Conservation (phyloP, 2,888 invertebrate species). For the Perithous albicinctus region DNA sequence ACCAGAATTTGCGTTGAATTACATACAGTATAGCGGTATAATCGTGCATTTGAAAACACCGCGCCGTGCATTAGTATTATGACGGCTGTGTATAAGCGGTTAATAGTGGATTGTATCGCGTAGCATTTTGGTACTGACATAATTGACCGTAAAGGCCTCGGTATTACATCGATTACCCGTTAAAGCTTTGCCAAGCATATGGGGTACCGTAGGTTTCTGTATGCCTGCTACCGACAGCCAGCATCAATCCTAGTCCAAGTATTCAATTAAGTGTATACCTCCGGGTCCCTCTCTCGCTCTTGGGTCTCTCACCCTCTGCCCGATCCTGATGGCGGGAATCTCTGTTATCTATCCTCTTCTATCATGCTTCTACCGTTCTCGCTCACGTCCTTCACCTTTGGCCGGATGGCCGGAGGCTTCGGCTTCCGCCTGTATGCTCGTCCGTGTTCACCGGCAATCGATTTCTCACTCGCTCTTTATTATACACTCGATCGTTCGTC, state of each 20-base stretch:
- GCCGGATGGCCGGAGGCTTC: constrained; percentile 52
- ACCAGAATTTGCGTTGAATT: not conserved
- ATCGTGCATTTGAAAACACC: not conserved
- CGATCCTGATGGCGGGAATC: constrained; percentile 4
- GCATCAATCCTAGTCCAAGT: constrained; percentile 80
- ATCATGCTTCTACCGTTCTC: constrained; percentile 1
- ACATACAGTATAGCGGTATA: not conserved
- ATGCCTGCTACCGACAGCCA: constrained; percentile 76
- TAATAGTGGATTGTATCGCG: constrained; percentile 14
- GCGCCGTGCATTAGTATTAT: not conserved
- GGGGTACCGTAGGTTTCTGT: constrained; percentile 5
- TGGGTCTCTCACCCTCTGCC: constrained; percentile 25
- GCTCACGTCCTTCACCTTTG: constrained; percentile 54
- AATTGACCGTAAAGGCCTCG: constrained; percentile 55
- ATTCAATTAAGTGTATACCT: constrained; percentile 78
- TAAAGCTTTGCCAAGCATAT: constrained; percentile 6
- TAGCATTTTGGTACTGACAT: constrained; percentile 38
- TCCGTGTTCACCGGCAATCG: not conserved
- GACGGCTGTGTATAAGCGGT: not conserved
- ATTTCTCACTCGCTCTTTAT: constrained; percentile 58
- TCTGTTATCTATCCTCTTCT: constrained; percentile 41
- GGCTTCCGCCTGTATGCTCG: constrained; percentile 55
- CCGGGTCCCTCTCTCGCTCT: constrained; percentile 42
- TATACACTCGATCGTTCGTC: constrained; percentile 47
- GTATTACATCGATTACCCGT: constrained; percentile 49